phyloP scores from a whole-genome alignment of 1,140 invertebrate genomes.

The Drosophila cardini region DNA sequence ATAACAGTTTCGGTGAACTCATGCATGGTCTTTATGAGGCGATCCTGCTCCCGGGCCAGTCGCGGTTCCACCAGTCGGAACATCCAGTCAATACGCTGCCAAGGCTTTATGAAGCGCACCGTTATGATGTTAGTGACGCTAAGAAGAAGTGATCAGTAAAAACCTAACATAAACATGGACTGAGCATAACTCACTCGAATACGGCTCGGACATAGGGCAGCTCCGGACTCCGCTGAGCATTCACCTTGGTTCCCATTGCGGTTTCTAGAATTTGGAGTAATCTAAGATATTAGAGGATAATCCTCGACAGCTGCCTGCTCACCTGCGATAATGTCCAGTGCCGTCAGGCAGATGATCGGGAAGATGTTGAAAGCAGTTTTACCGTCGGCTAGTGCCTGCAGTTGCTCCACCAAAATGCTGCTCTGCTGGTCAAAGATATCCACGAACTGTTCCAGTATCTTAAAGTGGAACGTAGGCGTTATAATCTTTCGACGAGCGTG shows the following conservation, averaged over 20 bases:
- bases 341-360: constrained; percentile 58
- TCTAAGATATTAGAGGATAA: neutral
- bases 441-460: constrained; percentile 86
- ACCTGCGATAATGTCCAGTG: constrained; percentile 74
- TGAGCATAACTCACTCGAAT: constrained; percentile 86
- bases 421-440: constrained; percentile 89
- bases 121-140: constrained; percentile 67
- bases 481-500: constrained; percentile 84
- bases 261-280: constrained; percentile 86
- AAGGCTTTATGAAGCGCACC: constrained; percentile 59
- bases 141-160: too few species aligned
- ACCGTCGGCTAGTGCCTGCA: constrained; percentile 84
- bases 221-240: constrained; percentile 89
- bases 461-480: constrained; percentile 94
- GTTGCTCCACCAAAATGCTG: constrained; percentile 86
- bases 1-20: constrained; percentile 88
- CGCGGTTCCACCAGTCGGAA: constrained; percentile 57
- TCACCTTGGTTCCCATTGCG: constrained; percentile 92
- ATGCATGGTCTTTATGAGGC: constrained; percentile 88
- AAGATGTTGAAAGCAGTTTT: constrained; percentile 62
- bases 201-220: constrained; percentile 90
- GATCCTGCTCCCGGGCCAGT: constrained; percentile 85
- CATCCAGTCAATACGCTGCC: constrained; percentile 64
- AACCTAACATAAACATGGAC: neutral
- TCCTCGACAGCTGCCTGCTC: neutral